phyloP scores from a whole-genome alignment of 2,797 vertebrate genomes.

The Etheostoma nigrum region DNA sequence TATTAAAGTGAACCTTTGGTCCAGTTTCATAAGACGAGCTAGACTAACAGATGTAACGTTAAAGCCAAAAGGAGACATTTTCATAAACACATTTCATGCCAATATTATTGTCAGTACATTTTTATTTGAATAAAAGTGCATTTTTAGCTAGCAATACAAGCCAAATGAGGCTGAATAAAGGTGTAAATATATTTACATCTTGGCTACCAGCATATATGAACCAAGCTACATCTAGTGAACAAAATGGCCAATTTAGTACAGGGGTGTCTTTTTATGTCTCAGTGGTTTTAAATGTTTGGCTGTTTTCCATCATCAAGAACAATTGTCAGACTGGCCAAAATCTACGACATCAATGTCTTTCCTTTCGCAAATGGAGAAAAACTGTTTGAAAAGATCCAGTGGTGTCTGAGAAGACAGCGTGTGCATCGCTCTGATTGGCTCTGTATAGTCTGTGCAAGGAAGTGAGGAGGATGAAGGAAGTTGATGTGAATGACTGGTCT shows the following conservation, averaged over 20 bases:
- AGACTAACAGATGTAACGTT: not conserved
- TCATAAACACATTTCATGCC: not conserved
- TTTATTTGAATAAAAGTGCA: constrained; percentile 90
- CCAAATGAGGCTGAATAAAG: constrained; percentile 74
- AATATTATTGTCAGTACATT: constrained; percentile 68
- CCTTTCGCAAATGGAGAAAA: constrained; percentile 41
- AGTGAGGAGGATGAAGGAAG: constrained; percentile 21
- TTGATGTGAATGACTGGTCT: constrained; percentile 27
- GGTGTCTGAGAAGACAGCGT: constrained; percentile 52
- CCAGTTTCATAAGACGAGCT: not conserved
- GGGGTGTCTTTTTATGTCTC: constrained; percentile 35
- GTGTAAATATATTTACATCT: constrained; percentile 87
- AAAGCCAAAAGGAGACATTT: constrained; percentile 13
- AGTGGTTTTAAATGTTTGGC: constrained; percentile 67
- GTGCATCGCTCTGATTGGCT: constrained; percentile 62
- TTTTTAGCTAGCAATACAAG: constrained; percentile 84
- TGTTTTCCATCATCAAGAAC: constrained; percentile 43
- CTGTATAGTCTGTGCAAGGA: constrained; percentile 48
- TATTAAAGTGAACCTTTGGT: not conserved
- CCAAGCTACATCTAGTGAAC: constrained; percentile 82
- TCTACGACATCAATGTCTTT: constrained; percentile 37
- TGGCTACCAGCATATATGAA: constrained; percentile 85
- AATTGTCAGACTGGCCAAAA: constrained; percentile 57
- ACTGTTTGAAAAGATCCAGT: constrained; percentile 72
- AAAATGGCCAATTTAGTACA: constrained; percentile 60